Evolutionary conservation across 2,888 invertebrate genomes (phyloP).

Genomic region (Heliconius charithonia): DNA sequence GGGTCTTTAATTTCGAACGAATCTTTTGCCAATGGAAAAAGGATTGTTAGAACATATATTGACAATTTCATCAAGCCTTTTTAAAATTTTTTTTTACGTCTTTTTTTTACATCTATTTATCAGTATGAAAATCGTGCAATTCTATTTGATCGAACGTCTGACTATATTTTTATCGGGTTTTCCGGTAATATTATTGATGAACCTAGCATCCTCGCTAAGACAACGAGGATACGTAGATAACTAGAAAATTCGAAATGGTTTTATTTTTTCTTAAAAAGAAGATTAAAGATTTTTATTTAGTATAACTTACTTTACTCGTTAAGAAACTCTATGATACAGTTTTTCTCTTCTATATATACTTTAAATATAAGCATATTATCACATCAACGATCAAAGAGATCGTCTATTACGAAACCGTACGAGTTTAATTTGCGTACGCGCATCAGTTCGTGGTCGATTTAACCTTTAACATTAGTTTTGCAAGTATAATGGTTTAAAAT

Average conservation of each 20-base stretch:
- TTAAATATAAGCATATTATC: constrained; percentile 38
- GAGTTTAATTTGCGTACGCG: constrained; percentile 41
- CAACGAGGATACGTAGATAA: background rate
- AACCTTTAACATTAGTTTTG: constrained; percentile 47
- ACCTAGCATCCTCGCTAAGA: background rate
- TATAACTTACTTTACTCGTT: background rate
- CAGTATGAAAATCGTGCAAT: background rate
- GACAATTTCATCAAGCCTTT: too few relatives aligned
- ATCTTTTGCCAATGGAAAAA: too few relatives aligned
- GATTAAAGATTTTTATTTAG: too few relatives aligned
- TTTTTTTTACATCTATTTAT: too few relatives aligned
- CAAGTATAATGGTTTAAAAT: constrained; percentile 10
- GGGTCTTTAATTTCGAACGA: too few relatives aligned
- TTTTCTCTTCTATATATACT: background rate
- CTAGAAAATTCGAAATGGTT: too few relatives aligned
- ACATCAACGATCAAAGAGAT: constrained; percentile 30
- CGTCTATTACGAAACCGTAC: constrained; percentile 36
- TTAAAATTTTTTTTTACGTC: too few relatives aligned
- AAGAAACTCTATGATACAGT: background rate
- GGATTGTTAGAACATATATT: too few relatives aligned
- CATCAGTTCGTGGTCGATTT: constrained; percentile 56
- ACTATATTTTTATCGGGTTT: background rate
- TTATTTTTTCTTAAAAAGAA: too few relatives aligned
- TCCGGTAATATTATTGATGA: background rate
- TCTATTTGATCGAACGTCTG: background rate